These are phyloP conservation scores for Dendroctonus valens DNA, from an alignment of 1,140 invertebrate species.

Conservation along the genomic window DNA sequence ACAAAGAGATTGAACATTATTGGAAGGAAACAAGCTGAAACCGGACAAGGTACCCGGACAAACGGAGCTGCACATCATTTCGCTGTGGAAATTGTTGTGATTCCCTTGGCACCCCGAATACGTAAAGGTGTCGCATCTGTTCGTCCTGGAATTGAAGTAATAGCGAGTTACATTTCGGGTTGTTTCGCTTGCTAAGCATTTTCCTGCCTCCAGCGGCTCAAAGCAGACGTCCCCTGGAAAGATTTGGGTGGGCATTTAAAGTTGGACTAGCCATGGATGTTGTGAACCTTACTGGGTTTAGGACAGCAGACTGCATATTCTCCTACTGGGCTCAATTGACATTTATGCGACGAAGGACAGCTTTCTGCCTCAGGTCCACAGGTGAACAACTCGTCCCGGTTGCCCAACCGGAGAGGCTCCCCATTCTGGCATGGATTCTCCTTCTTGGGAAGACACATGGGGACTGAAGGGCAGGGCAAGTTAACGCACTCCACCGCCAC, in stretches of 20 bases:
- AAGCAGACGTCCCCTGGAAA: slow-evolving; percentile 76
- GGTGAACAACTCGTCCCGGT: slow-evolving; percentile 58
- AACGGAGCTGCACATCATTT: slow-evolving; percentile 76
- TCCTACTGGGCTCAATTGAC: slow-evolving; percentile 75
- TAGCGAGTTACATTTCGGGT: slow-evolving; percentile 62
- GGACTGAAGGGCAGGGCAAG: slow-evolving; percentile 70
- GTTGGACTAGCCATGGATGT: too few species aligned
- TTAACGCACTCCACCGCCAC: slow-evolving; percentile 55
- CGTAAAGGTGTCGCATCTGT: slow-evolving; percentile 69
- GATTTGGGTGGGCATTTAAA: too few species aligned
- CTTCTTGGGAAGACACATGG: slow-evolving; percentile 74
- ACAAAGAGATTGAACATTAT: not conserved
- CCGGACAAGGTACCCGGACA: slow-evolving; percentile 62
- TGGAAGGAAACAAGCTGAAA: not conserved
- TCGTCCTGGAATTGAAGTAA: slow-evolving; percentile 76
- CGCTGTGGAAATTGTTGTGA: slow-evolving; percentile 85
- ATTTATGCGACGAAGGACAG: slow-evolving; percentile 82
- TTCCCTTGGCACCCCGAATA: slow-evolving; percentile 77
- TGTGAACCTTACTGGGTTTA: slow-evolving; percentile 63
- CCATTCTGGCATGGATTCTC: slow-evolving; percentile 71
- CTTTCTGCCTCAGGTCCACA: slow-evolving; percentile 71
- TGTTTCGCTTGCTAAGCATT: slow-evolving; percentile 49
- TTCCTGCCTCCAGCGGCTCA: slow-evolving; percentile 65
- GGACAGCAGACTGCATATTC: slow-evolving; percentile 80
- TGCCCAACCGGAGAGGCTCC: slow-evolving; percentile 60